A percentile compares a stretch with the other conserved stretches of the same genome.
phyloP scores from a whole-genome alignment of 1,140 invertebrate genomes.

The Scaptomyza graminum region DNA sequence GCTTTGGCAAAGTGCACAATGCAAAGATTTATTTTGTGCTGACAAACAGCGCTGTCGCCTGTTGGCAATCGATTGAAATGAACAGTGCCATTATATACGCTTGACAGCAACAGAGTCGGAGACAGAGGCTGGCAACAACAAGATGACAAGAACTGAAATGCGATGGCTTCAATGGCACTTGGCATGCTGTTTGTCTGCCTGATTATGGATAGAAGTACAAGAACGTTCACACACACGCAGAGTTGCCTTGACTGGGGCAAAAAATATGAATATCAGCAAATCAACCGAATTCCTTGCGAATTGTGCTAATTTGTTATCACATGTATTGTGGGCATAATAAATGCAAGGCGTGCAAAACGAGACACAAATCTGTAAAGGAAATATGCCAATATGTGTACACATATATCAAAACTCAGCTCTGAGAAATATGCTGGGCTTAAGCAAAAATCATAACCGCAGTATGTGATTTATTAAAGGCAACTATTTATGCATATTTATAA shows the following conservation, averaged over 20 bases:
- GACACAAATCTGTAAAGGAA: conserved; percentile 48
- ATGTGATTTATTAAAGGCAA: conserved; percentile 62
- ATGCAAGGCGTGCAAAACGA: conserved; percentile 58
- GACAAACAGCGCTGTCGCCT: conserved; percentile 74
- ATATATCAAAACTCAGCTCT: conserved; percentile 57
- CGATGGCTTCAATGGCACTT: conserved; percentile 16
- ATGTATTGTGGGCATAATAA: conserved; percentile 54
- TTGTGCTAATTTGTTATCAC: conserved; percentile 71
- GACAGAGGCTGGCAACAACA: not conserved
- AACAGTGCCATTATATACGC: conserved; percentile 39
- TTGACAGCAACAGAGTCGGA: conserved; percentile 6
- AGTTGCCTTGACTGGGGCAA: conserved; percentile 17
- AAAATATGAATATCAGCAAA: conserved; percentile 67
- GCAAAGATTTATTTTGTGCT: conserved; percentile 81
- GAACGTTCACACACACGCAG: conserved; percentile 2
- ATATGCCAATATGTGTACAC: conserved; percentile 34
- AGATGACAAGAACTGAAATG: not conserved
- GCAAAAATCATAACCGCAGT: not conserved
- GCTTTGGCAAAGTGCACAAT: conserved; percentile 70
- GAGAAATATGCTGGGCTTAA: conserved; percentile 27
- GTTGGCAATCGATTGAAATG: conserved; percentile 71
- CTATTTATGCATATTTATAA: conserved; percentile 62
- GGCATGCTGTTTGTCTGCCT: conserved; percentile 57
- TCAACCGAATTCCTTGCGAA: conserved; percentile 52
- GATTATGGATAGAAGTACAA: conserved; percentile 44